Conservation (phyloP, 2,113 vertebrate species). For the Syngnathus floridae region DNA sequence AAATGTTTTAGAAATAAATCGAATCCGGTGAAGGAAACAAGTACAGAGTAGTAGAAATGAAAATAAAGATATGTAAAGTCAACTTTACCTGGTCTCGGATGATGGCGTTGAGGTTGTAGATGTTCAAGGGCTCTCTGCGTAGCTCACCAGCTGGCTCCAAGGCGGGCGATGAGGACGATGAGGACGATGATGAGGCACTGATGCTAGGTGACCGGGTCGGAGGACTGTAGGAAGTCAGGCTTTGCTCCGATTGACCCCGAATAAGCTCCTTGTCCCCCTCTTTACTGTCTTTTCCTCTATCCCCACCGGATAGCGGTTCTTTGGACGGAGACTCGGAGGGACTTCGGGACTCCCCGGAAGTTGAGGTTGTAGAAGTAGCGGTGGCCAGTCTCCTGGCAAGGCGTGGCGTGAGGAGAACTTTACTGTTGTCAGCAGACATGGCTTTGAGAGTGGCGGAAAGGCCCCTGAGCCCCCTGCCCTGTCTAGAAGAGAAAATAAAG, state of each 20-base stretch:
- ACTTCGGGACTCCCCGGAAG: conserved; percentile 68
- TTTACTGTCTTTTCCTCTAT: conserved; percentile 49
- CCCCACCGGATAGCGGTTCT: conserved; percentile 65
- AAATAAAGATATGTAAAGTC: neutral
- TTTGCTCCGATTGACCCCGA: conserved; percentile 36
- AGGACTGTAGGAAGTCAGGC: conserved; percentile 71
- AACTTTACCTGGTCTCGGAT: conserved; percentile 90
- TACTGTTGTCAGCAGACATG: conserved; percentile 79
- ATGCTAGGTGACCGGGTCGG: conserved; percentile 80
- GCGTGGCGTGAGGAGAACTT: conserved; percentile 86
- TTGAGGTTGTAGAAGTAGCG: conserved; percentile 64
- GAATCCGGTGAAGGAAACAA: neutral
- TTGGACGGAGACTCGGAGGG: conserved; percentile 71
- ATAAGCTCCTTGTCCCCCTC: conserved; percentile 18
- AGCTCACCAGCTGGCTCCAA: conserved; percentile 79
- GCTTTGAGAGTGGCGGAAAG: conserved; percentile 76
- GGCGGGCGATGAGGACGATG: conserved; percentile 79
- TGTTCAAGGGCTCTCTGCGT: conserved; percentile 90
- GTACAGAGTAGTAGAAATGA: neutral
- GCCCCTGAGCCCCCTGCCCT: conserved; percentile 81
- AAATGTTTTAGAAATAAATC: neutral
- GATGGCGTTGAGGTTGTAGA: conserved; percentile 95
- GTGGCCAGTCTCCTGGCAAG: conserved; percentile 78
- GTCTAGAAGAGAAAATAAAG: conserved; percentile 50
- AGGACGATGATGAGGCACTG: conserved; percentile 83